phyloP scores from a whole-genome alignment of 2,888 invertebrate genomes.

The Mythimna pallens region DNA sequence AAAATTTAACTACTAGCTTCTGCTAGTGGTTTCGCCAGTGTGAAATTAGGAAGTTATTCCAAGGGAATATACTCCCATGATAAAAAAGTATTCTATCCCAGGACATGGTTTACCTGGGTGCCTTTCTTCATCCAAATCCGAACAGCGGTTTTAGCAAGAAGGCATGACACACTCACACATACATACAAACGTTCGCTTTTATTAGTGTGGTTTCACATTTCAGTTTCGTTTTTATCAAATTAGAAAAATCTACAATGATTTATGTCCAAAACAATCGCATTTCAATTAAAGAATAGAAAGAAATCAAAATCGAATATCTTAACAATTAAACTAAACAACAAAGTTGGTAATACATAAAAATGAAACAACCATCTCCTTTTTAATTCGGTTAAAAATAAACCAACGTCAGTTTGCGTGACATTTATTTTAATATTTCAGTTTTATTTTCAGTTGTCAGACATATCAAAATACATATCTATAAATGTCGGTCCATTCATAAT shows the following conservation, averaged over 20 bases:
- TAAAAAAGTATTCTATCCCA: no score
- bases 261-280: not conserved
- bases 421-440: slow-evolving; percentile 8
- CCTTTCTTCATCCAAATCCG: no score
- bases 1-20: not conserved
- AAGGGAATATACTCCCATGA: no score
- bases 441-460: slow-evolving; percentile 20
- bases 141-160: no score
- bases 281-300: not conserved
- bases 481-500: slow-evolving; percentile 12
- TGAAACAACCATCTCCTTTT: not conserved
- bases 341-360: not conserved
- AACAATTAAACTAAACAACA: not conserved
- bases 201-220: not conserved
- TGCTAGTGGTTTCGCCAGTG: no score
- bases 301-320: not conserved
- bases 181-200: no score
- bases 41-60: no score
- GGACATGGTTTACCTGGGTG: no score
- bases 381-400: not conserved
- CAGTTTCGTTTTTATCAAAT: not conserved
- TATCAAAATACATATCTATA: slow-evolving; percentile 8
- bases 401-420: no score
- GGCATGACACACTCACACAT: no score
- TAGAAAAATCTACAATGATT: not conserved